These are phyloP conservation scores for Engraulis encrasicolus DNA, from an alignment of 2,113 vertebrate species.

Conservation along the genomic window DNA sequence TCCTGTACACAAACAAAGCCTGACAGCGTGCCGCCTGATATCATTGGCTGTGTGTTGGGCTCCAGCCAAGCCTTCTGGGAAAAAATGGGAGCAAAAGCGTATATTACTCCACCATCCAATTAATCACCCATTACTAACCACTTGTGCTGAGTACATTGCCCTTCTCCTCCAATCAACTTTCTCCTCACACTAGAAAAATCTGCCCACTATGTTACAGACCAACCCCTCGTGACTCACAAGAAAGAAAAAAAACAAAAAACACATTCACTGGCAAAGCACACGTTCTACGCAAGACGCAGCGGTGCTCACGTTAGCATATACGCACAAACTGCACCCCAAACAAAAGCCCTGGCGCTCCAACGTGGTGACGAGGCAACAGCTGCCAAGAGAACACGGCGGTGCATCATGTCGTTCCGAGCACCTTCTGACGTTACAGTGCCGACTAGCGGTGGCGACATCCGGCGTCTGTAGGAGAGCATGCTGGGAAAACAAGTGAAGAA, in stretches of 20 bases:
- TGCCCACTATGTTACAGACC: not conserved
- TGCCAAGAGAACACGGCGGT: not conserved
- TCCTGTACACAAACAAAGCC: too few species aligned
- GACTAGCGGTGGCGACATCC: conserved; percentile 58
- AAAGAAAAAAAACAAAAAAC: too few species aligned
- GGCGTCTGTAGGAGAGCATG: conserved; percentile 47
- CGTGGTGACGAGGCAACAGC: not conserved
- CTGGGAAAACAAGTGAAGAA: not conserved
- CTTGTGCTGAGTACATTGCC: conserved; percentile 37
- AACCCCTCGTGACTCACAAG: not conserved
- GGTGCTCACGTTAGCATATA: not conserved
- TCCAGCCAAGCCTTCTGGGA: too few species aligned
- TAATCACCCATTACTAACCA: conserved; percentile 36
- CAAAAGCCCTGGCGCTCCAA: not conserved
- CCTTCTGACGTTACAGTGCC: not conserved
- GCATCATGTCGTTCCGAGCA: not conserved
- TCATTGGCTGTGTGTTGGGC: too few species aligned
- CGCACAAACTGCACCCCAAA: not conserved
- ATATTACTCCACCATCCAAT: conserved; percentile 29
- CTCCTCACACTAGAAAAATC: not conserved
- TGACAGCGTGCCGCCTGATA: too few species aligned
- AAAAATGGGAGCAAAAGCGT: too few species aligned
- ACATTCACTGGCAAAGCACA: not conserved
- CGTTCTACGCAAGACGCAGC: not conserved
- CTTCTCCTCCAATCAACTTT: conserved; percentile 29